Evolutionary conservation across 2,113 vertebrate species (phyloP).

Genomic region (Tauraco erythrolophus): DNA sequence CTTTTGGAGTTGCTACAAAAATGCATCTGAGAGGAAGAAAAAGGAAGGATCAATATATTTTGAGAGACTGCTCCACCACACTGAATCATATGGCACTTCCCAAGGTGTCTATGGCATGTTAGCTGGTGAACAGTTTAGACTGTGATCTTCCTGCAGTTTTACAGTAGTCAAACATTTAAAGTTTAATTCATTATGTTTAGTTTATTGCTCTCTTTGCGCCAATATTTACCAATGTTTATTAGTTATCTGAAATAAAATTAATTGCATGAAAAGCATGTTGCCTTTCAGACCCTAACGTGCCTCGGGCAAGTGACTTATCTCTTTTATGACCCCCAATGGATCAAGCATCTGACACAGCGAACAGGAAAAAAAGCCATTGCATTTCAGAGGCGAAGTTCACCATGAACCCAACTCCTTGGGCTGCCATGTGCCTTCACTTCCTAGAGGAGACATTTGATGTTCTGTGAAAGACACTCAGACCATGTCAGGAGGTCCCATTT

Average conservation of each 20-base stretch:
- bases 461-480: not conserved
- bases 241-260: not conserved
- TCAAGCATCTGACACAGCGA: not conserved
- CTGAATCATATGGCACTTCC: not conserved
- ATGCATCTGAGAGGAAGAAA: not conserved
- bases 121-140: not conserved
- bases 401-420: not conserved
- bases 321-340: not conserved
- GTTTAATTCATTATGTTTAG: not conserved
- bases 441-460: not conserved
- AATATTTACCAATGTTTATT: not conserved
- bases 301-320: not conserved
- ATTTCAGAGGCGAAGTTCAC: not conserved
- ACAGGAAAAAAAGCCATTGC: not conserved
- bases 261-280: not conserved
- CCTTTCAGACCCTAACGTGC: not conserved
- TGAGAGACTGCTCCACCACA: not conserved
- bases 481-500: not conserved
- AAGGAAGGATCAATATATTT: not conserved
- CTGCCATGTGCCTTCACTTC: not conserved
- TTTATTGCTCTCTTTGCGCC: not conserved
- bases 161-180: not conserved
- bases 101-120: accelerated
- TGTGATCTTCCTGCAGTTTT: not conserved
- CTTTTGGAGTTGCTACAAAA: not conserved